Evolutionary conservation across 2,888 invertebrate genomes (phyloP).

Genomic region (Mantis religiosa): DNA sequence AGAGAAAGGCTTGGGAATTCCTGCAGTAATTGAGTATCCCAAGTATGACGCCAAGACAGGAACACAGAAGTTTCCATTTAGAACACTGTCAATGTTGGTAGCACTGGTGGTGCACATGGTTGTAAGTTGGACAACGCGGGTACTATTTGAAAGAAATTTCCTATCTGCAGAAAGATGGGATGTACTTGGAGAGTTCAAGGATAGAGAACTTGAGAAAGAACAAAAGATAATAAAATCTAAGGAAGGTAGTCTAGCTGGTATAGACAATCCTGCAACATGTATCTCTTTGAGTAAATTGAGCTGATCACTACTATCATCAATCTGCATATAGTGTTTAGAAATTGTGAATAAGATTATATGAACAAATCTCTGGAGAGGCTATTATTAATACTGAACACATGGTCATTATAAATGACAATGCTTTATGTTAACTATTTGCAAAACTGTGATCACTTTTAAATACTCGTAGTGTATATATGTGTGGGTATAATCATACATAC

Average conservation of each 20-base stretch:
- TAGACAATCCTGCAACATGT: neutral
- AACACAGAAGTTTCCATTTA: slow-evolving; percentile 62
- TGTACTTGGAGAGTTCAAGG: slow-evolving; percentile 26
- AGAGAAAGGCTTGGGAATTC: slow-evolving; percentile 53
- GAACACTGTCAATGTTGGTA: slow-evolving; percentile 59
- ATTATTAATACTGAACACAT: too few species aligned
- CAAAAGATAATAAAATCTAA: neutral
- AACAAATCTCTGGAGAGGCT: too few species aligned
- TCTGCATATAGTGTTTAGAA: too few species aligned
- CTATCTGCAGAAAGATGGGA: slow-evolving; percentile 41
- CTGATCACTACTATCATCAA: neutral
- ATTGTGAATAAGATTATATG: too few species aligned
- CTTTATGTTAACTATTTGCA: too few species aligned
- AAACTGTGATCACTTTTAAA: too few species aligned
- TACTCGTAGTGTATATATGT: too few species aligned
- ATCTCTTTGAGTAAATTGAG: neutral
- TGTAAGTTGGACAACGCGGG: slow-evolving; percentile 48
- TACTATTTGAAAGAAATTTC: slow-evolving; percentile 48
- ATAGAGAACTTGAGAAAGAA: neutral
- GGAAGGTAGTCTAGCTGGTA: neutral
- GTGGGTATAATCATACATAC: too few species aligned
- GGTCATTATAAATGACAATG: too few species aligned
- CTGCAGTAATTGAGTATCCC: slow-evolving; percentile 56
- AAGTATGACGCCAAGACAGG: slow-evolving; percentile 44
- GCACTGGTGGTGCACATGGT: slow-evolving; percentile 50